Evolutionary conservation across 2,113 vertebrate genomes (phyloP).

Genomic region (Struthio camelus): DNA sequence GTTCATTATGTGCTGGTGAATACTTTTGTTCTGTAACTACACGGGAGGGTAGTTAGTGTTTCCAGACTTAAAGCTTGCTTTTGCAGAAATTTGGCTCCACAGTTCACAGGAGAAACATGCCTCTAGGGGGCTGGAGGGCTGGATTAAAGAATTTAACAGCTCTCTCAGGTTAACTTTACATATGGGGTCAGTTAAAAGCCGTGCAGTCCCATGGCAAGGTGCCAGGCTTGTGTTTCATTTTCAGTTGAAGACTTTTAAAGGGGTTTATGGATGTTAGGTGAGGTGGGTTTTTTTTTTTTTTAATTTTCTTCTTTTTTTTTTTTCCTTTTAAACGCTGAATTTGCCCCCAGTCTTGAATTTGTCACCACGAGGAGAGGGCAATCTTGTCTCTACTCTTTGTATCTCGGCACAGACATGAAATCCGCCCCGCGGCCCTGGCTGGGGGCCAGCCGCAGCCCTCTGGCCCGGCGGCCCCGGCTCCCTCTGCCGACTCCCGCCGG

Average conservation of each 20-base stretch:
- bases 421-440: too few relatives aligned
- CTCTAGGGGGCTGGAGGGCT: slow-evolving; percentile 44
- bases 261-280: neutral
- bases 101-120: slow-evolving; percentile 66
- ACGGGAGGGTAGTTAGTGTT: slow-evolving; percentile 55
- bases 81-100: slow-evolving; percentile 57
- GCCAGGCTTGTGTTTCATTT: slow-evolving; percentile 47
- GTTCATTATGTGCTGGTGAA: fast-evolving
- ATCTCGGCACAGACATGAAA: neutral
- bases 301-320: neutral
- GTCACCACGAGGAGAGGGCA: neutral
- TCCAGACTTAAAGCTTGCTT: slow-evolving; percentile 67
- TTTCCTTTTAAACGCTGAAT: neutral
- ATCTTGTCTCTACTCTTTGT: neutral
- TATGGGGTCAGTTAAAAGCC: slow-evolving; percentile 63
- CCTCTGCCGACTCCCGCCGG: neutral
- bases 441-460: too few relatives aligned
- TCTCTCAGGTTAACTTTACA: slow-evolving; percentile 58
- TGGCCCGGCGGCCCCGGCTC: neutral
- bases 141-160: slow-evolving; percentile 53
- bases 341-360: neutral
- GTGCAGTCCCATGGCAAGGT: slow-evolving; percentile 39
- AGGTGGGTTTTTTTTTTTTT: neutral
- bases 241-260: neutral
- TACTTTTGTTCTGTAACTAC: neutral